phyloP scores from a whole-genome alignment of 2,888 invertebrate species.

The Uropetala carovei region DNA sequence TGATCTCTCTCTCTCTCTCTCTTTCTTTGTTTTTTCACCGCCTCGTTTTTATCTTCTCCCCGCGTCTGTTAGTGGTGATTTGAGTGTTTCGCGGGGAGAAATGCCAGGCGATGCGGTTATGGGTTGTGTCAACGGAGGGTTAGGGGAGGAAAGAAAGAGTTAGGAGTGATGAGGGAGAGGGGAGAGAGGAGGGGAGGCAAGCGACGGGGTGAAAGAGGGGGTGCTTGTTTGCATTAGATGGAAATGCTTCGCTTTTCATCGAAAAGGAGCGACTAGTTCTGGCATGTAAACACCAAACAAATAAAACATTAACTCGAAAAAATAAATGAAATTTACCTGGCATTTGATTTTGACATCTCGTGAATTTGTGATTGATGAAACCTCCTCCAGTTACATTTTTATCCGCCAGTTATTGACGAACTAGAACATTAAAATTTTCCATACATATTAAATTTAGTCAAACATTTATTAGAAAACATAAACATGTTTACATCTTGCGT shows the following conservation, averaged over 20 bases:
- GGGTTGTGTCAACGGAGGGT: constrained; percentile 26
- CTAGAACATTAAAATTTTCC: too few species aligned
- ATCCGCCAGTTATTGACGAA: too few species aligned
- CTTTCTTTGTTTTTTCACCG: neutral
- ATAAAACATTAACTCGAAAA: too few species aligned
- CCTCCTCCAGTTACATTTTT: too few species aligned
- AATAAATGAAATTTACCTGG: too few species aligned
- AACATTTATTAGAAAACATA: too few species aligned
- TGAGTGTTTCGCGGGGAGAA: constrained; percentile 32
- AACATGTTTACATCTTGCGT: too few species aligned
- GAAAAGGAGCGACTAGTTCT: neutral
- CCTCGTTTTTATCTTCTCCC: constrained; percentile 14
- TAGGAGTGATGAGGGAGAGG: neutral
- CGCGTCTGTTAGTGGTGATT: constrained; percentile 33
- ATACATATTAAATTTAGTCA: too few species aligned
- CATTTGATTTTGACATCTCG: too few species aligned
- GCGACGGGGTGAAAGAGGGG: neutral
- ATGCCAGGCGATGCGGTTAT: constrained; percentile 19
- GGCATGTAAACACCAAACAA: too few species aligned
- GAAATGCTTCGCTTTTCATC: neutral
- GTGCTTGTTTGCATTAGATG: neutral
- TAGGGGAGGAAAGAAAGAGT: neutral
- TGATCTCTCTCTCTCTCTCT: neutral
- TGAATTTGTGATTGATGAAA: too few species aligned
- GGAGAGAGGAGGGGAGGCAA: neutral